Evolutionary conservation across 2,113 vertebrate species (phyloP), one percentile per base, ranked within the genome.

Genomic region (Stegastes partitus): DNA sequence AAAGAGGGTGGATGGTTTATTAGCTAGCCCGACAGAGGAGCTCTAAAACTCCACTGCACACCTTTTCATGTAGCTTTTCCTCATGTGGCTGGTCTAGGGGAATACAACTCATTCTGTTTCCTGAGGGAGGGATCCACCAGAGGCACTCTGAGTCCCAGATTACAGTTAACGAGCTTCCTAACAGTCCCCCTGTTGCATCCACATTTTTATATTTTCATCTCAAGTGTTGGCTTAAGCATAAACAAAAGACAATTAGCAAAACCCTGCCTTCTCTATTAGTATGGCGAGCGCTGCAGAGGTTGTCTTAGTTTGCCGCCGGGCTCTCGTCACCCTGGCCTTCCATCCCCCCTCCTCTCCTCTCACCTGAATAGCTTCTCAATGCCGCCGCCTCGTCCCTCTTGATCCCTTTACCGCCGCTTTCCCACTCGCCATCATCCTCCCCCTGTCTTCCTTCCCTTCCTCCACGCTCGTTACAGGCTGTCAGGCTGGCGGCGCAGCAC

Each of bases 361-460:
- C 82, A 77, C 82, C 83, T 84, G 86, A 84, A 73, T 77, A 63
- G 86, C 77, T 68, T 53, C 76, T 83, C 79, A 62, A 25, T 77
- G 63, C 74, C 84, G 76, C 79, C 23, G 54, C 3, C 64, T 66
- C 85, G 83, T 83, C 79, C 81, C 68, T 73, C 77, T 84, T 87
- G 85, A 91, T 88, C 88, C 83, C 76, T 79, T 83, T 77, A 67
- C 77, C 81, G 9, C 74, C 54, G 44, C 72, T 88, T 79, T 80
- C 84, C 73, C 55, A 26, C 81, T 74, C 23, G 44, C 81, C 84
- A 70, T 86, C 85, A 74, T 85, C 74, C 79, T 80, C 51, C 58
- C 75, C 74, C 62, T 31, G 23, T 76, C 70, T 69, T 72, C 67
- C 58, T 59, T 50, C 63, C 78, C 66, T 76, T 84, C 67, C 77